phyloP scores from a whole-genome alignment of 1,140 invertebrate genomes.

The Seison nebaliae region DNA sequence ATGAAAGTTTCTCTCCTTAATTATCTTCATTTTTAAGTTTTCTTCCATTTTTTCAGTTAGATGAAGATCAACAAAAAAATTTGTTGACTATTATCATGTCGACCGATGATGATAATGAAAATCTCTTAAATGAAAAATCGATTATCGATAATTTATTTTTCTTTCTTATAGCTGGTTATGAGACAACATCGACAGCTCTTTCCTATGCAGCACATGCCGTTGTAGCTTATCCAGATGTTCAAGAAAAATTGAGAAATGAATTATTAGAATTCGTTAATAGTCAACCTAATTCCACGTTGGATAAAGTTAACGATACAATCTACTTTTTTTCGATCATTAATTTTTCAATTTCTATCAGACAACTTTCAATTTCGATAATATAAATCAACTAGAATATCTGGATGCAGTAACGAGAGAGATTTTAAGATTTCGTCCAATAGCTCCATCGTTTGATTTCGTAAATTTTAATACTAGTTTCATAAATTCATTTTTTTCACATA shows the following conservation, averaged over 20 bases:
- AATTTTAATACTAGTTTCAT: slow-evolving; percentile 11
- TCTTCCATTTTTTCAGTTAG: too few relatives aligned
- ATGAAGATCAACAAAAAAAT: too few relatives aligned
- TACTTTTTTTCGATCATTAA: too few relatives aligned
- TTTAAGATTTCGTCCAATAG: neutral
- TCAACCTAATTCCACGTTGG: too few relatives aligned
- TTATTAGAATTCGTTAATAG: too few relatives aligned
- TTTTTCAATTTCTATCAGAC: slow-evolving; percentile 14
- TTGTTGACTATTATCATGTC: too few relatives aligned
- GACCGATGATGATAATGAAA: too few relatives aligned
- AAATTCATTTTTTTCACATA: neutral
- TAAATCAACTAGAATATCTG: slow-evolving; percentile 14
- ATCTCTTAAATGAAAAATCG: too few relatives aligned
- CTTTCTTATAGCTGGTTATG: slow-evolving; percentile 23
- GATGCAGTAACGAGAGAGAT: neutral
- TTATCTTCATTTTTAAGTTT: too few relatives aligned
- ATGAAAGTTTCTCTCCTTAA: too few relatives aligned
- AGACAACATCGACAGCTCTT: slow-evolving; percentile 30
- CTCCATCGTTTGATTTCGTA: too few relatives aligned
- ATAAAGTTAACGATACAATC: too few relatives aligned
- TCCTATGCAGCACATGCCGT: slow-evolving; percentile 29
- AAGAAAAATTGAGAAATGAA: slow-evolving; percentile 28
- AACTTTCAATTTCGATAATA: slow-evolving; percentile 17
- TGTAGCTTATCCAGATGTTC: slow-evolving; percentile 27
- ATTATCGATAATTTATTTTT: slow-evolving; percentile 18